Conservation (phyloP, 2,113 vertebrate genomes). For the Lipophrys pholis region DNA sequence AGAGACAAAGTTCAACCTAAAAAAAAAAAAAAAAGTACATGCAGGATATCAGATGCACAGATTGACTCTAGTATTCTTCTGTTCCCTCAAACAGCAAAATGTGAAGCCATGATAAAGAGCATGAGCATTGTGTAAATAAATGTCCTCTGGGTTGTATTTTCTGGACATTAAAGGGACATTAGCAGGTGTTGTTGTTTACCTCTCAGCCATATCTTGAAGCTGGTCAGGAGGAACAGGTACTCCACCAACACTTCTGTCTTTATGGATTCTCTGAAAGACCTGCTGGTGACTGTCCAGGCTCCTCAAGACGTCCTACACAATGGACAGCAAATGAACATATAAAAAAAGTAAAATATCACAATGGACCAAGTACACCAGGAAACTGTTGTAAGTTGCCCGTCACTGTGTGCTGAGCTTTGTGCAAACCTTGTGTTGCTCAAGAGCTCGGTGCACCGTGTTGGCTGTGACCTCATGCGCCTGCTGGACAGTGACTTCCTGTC, state of each 20-base stretch:
- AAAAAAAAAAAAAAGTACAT: slow-evolving; percentile 44
- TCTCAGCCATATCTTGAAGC: slow-evolving; percentile 96
- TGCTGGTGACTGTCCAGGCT: slow-evolving; percentile 92
- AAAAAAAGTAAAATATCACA: not conserved
- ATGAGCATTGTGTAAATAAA: too few relatives aligned
- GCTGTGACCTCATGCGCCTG: slow-evolving; percentile 92
- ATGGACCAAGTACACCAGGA: not conserved
- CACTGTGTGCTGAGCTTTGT: not conserved
- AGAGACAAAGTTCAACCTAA: slow-evolving; percentile 94
- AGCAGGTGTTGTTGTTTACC: slow-evolving; percentile 76
- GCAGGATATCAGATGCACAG: slow-evolving; percentile 14
- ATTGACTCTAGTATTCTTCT: not conserved
- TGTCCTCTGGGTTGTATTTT: too few relatives aligned
- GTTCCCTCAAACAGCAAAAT: slow-evolving; percentile 1
- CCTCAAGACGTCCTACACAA: slow-evolving; percentile 91
- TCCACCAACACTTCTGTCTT: slow-evolving; percentile 91
- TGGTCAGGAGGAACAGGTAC: slow-evolving; percentile 92
- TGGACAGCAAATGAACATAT: slow-evolving; percentile 30
- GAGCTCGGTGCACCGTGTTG: slow-evolving; percentile 88
- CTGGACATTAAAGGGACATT: not conserved
- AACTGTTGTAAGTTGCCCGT: too few relatives aligned
- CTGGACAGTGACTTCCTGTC: slow-evolving; percentile 89
- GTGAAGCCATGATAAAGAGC: not conserved
- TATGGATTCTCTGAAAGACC: slow-evolving; percentile 93
- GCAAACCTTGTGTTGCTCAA: slow-evolving; percentile 93